Conservation (phyloP, 1,140 invertebrate genomes). For the Pristionchus pacificus region DNA sequence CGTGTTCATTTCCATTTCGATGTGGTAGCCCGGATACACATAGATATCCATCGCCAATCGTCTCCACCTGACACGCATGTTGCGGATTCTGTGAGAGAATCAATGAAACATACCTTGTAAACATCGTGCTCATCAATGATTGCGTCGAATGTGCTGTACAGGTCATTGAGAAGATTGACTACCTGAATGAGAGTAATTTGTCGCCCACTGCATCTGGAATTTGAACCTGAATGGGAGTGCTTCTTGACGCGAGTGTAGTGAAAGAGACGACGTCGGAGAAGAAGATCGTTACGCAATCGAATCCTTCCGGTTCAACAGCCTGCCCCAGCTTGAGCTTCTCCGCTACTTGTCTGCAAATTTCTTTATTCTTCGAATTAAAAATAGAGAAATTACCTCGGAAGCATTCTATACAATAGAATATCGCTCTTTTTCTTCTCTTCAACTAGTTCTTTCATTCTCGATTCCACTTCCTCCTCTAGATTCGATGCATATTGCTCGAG, state of each 20-base stretch:
- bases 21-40: conserved; percentile 73
- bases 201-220: conserved; percentile 9
- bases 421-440: conserved; percentile 96
- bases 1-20: conserved; percentile 80
- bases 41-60: conserved; percentile 44
- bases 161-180: conserved; percentile 75
- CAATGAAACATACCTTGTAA: conserved; percentile 66
- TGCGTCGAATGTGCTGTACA: conserved; percentile 75
- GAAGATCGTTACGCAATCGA: conserved; percentile 66
- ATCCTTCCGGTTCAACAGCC: conserved; percentile 52
- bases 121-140: conserved; percentile 72
- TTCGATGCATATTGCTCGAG: conserved; percentile 76
- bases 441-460: conserved; percentile 83
- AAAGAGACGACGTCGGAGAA: conserved; percentile 88
- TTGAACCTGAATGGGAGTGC: conserved; percentile 77
- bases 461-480: conserved; percentile 70
- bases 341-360: conserved; percentile 50
- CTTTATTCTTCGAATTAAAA: conserved; percentile 68
- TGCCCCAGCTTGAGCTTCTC: conserved; percentile 54
- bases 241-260: conserved; percentile 75
- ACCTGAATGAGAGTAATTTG: conserved; percentile 60
- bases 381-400: conserved; percentile 92
- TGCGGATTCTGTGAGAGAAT: too few species aligned
- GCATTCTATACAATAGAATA: conserved; percentile 79
- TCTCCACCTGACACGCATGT: conserved; percentile 40